Evolutionary conservation across 2,888 invertebrate genomes (phyloP).

Genomic region (Chromoteleia sp.): DNA sequence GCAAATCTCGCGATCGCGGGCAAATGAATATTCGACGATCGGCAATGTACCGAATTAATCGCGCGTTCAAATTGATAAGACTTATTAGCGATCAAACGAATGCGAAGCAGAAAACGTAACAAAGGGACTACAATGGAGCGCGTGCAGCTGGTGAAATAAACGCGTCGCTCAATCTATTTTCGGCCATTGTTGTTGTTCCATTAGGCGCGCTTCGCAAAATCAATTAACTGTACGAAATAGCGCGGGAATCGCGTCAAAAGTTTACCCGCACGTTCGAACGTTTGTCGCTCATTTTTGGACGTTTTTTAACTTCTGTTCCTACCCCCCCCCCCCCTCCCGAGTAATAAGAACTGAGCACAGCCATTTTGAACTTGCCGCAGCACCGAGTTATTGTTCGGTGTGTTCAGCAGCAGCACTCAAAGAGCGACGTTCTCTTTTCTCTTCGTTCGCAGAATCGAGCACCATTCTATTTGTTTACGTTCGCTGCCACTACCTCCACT

Average conservation of each 20-base stretch:
- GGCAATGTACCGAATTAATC: too few species aligned
- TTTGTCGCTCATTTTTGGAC: conserved; percentile 2
- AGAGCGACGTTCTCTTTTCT: conserved; percentile 57
- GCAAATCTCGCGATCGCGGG: not conserved
- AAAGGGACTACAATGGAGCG: too few species aligned
- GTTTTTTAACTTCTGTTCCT: not conserved
- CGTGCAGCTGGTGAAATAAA: not conserved
- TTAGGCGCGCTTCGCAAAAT: conserved; percentile 19
- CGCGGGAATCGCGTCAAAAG: conserved; percentile 23
- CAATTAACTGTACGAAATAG: conserved; percentile 39
- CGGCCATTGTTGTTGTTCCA: conserved; percentile 31
- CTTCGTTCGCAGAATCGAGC: conserved; percentile 54
- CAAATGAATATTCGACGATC: too few species aligned
- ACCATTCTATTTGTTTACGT: conserved; percentile 60
- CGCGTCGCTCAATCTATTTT: conserved; percentile 11
- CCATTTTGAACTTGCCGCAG: conserved; percentile 50
- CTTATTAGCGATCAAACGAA: too few species aligned
- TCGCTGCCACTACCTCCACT: conserved; percentile 28
- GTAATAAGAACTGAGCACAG: conserved; percentile 51
- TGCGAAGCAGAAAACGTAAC: conserved; percentile 13
- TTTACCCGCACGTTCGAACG: not conserved
- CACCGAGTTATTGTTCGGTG: conserved; percentile 51
- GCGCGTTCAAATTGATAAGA: too few species aligned
- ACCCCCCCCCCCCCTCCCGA: conserved; percentile 4
- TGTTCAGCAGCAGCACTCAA: conserved; percentile 52